A percentile compares a stretch with the other conserved stretches of the same genome.
Conservation (phyloP, 2,113 vertebrate species). For the Gymnocephalus cernua region DNA sequence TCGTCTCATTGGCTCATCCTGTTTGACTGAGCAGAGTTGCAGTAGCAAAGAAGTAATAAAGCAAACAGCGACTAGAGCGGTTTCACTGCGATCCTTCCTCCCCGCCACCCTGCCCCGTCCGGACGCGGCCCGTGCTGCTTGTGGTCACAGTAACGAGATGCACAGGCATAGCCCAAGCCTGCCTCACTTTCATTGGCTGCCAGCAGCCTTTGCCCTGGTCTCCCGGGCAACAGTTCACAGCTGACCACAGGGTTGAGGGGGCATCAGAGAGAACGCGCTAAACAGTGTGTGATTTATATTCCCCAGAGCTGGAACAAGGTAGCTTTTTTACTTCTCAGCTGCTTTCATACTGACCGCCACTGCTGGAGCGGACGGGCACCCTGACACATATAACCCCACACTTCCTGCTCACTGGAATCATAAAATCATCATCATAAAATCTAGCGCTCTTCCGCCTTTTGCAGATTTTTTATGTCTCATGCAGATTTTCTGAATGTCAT, state of each 20-base stretch:
- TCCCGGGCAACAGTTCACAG: constrained; percentile 79
- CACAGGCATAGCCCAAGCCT: constrained; percentile 60
- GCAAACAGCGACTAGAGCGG: constrained; percentile 11
- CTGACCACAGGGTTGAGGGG: constrained; percentile 75
- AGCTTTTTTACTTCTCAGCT: constrained; percentile 65
- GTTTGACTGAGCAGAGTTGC: constrained; percentile 19
- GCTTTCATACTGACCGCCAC: constrained; percentile 69
- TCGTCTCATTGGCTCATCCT: constrained; percentile 10
- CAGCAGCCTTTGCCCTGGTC: constrained; percentile 71
- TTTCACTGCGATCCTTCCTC: constrained; percentile 12
- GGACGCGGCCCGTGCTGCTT: constrained; percentile 43
- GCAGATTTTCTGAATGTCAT: constrained; percentile 36
- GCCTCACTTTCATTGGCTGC: constrained; percentile 76
- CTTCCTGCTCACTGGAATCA: constrained; percentile 65
- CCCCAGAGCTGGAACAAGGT: constrained; percentile 80
- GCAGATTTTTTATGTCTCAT: constrained; percentile 30
- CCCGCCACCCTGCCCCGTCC: constrained; percentile 32
- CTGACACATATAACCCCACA: constrained; percentile 54
- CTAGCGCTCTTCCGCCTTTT: constrained; percentile 17
- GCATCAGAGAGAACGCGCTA: constrained; percentile 67
- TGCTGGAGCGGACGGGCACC: constrained; percentile 48
- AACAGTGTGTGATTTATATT: constrained; percentile 82
- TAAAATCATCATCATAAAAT: constrained; percentile 65
- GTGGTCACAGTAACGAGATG: constrained; percentile 76
- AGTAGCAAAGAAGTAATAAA: constrained; percentile 30